Percentiles rank a stretch among this genome's conserved stretches.
phyloP scores from a whole-genome alignment of 2,113 vertebrate species.

The Hydrolagus affinis region DNA sequence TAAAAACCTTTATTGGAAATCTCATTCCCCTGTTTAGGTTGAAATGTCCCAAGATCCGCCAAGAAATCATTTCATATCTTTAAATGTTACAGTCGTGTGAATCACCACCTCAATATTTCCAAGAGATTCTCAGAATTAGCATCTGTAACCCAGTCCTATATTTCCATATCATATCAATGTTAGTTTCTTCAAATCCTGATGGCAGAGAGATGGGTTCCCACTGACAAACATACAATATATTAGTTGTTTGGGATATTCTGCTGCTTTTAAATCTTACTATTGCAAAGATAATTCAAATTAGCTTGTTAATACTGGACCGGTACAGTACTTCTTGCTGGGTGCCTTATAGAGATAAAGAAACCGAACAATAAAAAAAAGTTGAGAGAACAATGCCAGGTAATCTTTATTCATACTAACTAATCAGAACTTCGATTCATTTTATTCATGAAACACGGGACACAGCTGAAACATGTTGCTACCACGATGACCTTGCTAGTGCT shows the following conservation, averaged over 20 bases:
- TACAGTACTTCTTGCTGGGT: slow-evolving; percentile 9
- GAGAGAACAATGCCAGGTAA: not conserved
- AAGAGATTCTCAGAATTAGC: not conserved
- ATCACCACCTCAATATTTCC: not conserved
- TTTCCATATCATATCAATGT: no score
- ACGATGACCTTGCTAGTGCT: not conserved
- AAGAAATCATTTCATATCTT: no score
- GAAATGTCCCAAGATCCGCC: not conserved
- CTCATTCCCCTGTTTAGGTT: not conserved
- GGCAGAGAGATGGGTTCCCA: not conserved
- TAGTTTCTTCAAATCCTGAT: not conserved
- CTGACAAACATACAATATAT: not conserved
- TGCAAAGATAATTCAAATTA: slow-evolving; percentile 22
- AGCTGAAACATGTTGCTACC: no score
- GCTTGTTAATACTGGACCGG: slow-evolving; percentile 18
- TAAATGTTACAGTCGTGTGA: no score
- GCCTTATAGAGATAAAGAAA: slow-evolving; percentile 1
- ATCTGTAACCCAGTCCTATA: not conserved
- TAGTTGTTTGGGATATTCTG: not conserved
- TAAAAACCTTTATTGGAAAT: no score
- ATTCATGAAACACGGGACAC: not conserved
- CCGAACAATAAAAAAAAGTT: not conserved
- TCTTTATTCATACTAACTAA: not conserved
- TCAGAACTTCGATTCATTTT: not conserved
- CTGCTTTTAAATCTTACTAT: slow-evolving; percentile 14